Base-by-base conservation (phyloP, 1,140 invertebrate genomes). In the Bombus affinis region DNA sequence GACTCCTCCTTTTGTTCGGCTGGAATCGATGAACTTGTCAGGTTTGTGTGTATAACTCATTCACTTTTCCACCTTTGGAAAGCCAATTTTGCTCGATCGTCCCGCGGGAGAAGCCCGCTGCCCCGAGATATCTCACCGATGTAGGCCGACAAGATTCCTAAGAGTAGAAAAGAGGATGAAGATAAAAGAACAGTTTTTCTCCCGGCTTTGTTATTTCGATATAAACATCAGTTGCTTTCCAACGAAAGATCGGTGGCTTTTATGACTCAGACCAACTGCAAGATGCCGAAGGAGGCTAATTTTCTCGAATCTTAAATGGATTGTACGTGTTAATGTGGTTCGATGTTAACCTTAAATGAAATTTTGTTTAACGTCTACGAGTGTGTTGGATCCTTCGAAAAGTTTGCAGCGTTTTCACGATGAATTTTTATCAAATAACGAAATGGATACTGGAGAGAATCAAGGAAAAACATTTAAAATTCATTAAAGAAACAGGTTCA, bases 81-180 rank as follows among this genome's bases (percentile, higher is more conserved):
- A 87, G 71, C 78, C 87, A 89, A 89, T 89, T 81, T 74, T 68
- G 78, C 15, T 53, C 59, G 82, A 65, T 66, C 83, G 65, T 86
- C 88, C 78, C 78, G 35, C 13, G 83, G 78, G 88, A 75, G 32
- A 57, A 81, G 42, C 44, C 28, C 73, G 39, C 25, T 22, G 53
- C 18, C 42, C 47, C 37, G 72, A 37, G 28, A 53, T 72, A 80
- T 65, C 18, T 68, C 18, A 18, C 18, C 32, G 15, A 22, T 28
- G 18, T 35, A 68, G 66, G 35, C 35, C 66, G 32, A 68, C 15
- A 32, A 68, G 62, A 15, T 32, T 32, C 62, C 5, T 2, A 37
- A 28, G 12, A 44, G 9, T 28, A 13, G 37, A 32, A 32, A 65
- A 65, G 3, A 18, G 53, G 10, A 42, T n/a, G 28, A 65, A n/a